phyloP scores from a whole-genome alignment of 2,888 invertebrate genomes.

The Muschampia plurimacula region DNA sequence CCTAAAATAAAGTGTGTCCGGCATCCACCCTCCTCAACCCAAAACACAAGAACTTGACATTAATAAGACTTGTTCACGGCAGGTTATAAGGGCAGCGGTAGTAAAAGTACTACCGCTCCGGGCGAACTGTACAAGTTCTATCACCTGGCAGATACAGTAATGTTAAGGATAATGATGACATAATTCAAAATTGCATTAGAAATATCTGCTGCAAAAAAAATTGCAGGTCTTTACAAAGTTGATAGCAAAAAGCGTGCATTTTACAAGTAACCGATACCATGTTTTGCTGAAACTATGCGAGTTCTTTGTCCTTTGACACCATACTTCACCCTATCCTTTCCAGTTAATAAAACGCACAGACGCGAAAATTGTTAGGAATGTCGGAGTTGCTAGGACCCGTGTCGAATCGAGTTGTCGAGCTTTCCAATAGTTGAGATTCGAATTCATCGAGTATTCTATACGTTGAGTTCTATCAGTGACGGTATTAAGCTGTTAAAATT shows the following conservation, averaged over 20 bases:
- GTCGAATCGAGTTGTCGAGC: constrained; percentile 1
- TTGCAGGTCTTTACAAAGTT: background rate
- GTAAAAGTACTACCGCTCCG: too few relatives aligned
- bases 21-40: too few relatives aligned
- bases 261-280: background rate
- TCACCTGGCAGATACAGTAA: too few relatives aligned
- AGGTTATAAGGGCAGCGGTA: too few relatives aligned
- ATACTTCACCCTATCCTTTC: background rate
- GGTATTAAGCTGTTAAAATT: too few relatives aligned
- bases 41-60: too few relatives aligned
- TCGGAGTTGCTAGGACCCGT: background rate
- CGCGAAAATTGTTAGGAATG: background rate
- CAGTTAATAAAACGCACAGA: constrained; percentile 3
- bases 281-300: background rate
- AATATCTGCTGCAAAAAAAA: background rate
- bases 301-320: background rate
- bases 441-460: background rate
- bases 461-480: background rate
- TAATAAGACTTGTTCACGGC: too few relatives aligned
- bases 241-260: background rate
- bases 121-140: too few relatives aligned
- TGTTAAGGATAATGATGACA: too few relatives aligned
- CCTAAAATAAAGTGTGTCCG: too few relatives aligned
- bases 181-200: too few relatives aligned
- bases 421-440: background rate